phyloP scores from a whole-genome alignment of 1,140 invertebrate species.

The Tyrophagus putrescentiae region DNA sequence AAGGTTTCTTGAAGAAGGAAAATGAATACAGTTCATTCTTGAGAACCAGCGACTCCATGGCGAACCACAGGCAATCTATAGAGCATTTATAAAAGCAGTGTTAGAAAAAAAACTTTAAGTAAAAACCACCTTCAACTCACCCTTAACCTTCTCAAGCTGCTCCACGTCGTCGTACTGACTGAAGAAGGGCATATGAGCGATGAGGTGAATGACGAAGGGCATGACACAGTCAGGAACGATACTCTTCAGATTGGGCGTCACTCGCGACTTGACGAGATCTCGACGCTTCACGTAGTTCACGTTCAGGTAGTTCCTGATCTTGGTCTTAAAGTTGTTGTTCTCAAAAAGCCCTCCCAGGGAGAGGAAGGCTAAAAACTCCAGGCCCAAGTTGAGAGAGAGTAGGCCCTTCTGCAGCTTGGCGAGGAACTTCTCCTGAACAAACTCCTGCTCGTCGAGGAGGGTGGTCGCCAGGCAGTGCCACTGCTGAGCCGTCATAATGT shows the following conservation, averaged over 20 bases:
- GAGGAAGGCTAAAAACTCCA: slow-evolving; percentile 95
- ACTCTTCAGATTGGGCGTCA: slow-evolving; percentile 29
- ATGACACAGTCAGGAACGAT: slow-evolving; percentile 78
- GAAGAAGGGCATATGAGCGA: slow-evolving; percentile 76
- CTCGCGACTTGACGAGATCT: slow-evolving; percentile 60
- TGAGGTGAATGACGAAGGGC: slow-evolving; percentile 78
- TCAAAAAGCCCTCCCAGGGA: slow-evolving; percentile 49
- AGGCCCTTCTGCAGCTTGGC: slow-evolving; percentile 71
- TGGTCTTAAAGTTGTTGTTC: slow-evolving; percentile 21
- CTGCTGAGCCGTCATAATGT: slow-evolving; percentile 20
- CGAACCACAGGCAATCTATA: slow-evolving; percentile 63
- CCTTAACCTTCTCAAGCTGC: slow-evolving; percentile 34
- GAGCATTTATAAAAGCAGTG: slow-evolving; percentile 5
- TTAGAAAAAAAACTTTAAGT: slow-evolving; percentile 20
- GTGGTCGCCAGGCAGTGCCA: slow-evolving; percentile 22
- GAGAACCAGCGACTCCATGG: slow-evolving; percentile 77
- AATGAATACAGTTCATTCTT: slow-evolving; percentile 88
- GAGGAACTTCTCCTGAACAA: slow-evolving; percentile 71
- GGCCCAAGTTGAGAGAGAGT: slow-evolving; percentile 48
- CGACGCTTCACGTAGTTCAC: slow-evolving; percentile 72
- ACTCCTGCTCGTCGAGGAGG: slow-evolving; percentile 20
- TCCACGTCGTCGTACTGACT: slow-evolving; percentile 56
- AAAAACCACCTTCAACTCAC: slow-evolving; percentile 23
- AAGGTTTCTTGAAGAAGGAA: slow-evolving; percentile 83
- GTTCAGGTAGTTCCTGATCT: slow-evolving; percentile 41